Evolutionary conservation across 1,140 invertebrate species (phyloP).

Genomic region (Cotesia typhae): DNA sequence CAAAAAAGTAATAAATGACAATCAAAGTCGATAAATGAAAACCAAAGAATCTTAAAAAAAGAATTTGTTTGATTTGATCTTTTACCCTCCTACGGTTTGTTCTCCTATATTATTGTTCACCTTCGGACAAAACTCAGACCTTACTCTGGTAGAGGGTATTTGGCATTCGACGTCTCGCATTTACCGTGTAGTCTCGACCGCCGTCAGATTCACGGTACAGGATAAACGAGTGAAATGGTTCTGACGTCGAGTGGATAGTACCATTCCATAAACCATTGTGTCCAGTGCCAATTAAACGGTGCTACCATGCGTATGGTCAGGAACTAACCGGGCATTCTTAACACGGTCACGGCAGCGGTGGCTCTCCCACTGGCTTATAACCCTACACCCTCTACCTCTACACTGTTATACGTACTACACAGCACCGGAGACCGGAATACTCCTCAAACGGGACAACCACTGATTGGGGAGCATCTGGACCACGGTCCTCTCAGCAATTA

Average conservation of each 20-base stretch:
- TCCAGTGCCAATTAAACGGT: slow-evolving; percentile 67
- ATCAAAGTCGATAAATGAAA: too few species aligned
- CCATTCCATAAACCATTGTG: slow-evolving; percentile 66
- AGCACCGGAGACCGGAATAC: slow-evolving; percentile 25
- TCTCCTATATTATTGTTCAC: background rate
- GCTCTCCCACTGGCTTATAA: slow-evolving; percentile 40
- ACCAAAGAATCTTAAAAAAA: too few species aligned
- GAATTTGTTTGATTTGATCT: too few species aligned
- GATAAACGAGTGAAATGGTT: slow-evolving; percentile 64
- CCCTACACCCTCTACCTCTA: background rate
- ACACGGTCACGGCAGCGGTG: slow-evolving; percentile 53
- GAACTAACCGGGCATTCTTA: slow-evolving; percentile 63
- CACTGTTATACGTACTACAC: too few species aligned
- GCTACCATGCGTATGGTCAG: slow-evolving; percentile 64
- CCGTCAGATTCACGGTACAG: slow-evolving; percentile 37
- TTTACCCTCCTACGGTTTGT: background rate
- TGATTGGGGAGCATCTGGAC: slow-evolving; percentile 66
- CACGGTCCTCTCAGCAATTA: slow-evolving; percentile 62
- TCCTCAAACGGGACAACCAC: slow-evolving; percentile 48
- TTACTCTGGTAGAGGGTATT: background rate
- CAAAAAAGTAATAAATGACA: too few species aligned
- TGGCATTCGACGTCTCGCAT: slow-evolving; percentile 38
- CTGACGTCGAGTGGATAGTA: slow-evolving; percentile 58
- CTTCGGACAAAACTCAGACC: background rate
- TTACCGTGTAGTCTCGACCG: too few species aligned